Conservation (phyloP, 2,113 vertebrate species). For the Campylomormyrus tamandua region DNA sequence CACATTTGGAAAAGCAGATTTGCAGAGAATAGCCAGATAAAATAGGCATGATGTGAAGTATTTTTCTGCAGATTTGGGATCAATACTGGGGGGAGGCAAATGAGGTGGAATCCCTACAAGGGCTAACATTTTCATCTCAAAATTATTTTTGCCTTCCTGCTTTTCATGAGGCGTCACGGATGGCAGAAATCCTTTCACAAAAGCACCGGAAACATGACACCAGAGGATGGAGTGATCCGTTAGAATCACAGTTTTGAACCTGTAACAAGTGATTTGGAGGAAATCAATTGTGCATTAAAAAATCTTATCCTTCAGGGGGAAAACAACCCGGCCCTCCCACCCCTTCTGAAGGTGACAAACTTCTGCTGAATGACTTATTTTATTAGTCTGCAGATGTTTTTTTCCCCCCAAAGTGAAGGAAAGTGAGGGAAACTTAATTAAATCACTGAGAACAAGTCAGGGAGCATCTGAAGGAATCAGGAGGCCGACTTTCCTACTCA, state of each 20-base stretch:
- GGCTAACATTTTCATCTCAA: neutral
- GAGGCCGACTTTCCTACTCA: neutral
- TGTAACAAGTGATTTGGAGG: neutral
- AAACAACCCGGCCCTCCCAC: neutral
- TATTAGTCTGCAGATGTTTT: neutral
- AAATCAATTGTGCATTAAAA: neutral
- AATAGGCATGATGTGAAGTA: neutral
- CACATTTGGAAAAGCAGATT: neutral
- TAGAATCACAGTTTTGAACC: neutral
- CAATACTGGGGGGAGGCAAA: neutral
- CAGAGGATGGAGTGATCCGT: neutral
- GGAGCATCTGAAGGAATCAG: neutral
- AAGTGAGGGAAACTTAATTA: neutral
- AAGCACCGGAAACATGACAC: neutral
- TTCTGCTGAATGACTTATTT: conserved; percentile 4
- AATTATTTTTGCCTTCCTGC: neutral
- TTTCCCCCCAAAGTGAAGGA: neutral
- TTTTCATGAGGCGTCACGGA: neutral
- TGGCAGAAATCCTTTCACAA: neutral
- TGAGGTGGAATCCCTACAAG: neutral
- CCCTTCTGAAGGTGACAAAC: neutral
- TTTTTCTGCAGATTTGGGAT: neutral
- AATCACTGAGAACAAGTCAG: conserved; percentile 9
- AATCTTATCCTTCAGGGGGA: neutral
- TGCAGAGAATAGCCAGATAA: neutral